Evolutionary conservation across 2,888 invertebrate species (phyloP).

Genomic region (Xestia rhomboidea): DNA sequence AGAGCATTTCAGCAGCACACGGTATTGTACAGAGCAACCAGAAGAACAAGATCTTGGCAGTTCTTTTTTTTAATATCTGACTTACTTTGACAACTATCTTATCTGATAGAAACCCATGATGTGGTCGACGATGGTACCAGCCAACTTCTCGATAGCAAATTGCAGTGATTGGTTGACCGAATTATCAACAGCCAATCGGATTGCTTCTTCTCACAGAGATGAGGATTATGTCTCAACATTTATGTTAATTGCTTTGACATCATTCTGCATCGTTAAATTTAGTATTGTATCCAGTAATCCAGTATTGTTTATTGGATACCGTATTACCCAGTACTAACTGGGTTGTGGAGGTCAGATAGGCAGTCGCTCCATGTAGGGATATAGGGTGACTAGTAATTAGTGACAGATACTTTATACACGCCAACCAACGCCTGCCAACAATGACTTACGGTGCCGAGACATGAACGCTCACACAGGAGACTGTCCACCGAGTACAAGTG

Average conservation of each 20-base stretch:
- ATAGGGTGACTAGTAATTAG: too few species aligned
- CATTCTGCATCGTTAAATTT: neutral
- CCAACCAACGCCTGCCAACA: too few species aligned
- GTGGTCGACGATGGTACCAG: too few species aligned
- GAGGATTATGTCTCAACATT: neutral
- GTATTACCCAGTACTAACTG: neutral
- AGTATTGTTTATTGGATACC: neutral
- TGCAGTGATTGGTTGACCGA: neutral
- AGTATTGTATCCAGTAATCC: too few species aligned
- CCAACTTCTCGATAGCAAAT: too few species aligned
- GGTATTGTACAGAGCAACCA: neutral
- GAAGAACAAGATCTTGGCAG: neutral
- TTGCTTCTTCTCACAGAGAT: neutral
- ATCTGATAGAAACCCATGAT: too few species aligned
- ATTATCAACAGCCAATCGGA: neutral
- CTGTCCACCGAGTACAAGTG: too few species aligned
- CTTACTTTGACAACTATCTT: neutral
- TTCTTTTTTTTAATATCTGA: neutral
- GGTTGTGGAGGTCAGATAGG: neutral
- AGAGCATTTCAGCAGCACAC: conserved; percentile 5
- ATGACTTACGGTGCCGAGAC: too few species aligned
- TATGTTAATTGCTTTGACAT: neutral
- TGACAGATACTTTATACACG: too few species aligned
- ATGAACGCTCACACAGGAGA: too few species aligned
- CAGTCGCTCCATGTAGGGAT: neutral